These are phyloP conservation scores for Tetragonula clypearis DNA, from an alignment of 1,140 invertebrate species.

Conservation along the genomic window DNA sequence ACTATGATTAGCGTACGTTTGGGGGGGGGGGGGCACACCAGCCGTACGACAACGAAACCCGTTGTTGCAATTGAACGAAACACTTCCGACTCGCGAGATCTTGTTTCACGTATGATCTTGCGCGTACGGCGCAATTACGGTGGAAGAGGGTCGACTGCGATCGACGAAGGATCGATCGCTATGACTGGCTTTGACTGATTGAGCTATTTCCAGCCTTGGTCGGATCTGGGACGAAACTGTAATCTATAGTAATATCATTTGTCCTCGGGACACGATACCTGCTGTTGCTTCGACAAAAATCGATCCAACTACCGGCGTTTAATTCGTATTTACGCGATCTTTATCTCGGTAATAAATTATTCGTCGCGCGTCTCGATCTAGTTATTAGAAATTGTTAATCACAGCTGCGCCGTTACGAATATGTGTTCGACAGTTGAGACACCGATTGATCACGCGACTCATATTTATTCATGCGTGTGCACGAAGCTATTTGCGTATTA, in stretches of 20 bases:
- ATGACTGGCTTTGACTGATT: background rate
- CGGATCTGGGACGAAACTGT: background rate
- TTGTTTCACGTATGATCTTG: background rate
- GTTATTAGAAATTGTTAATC: too few relatives aligned
- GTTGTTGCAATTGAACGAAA: background rate
- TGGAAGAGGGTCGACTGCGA: background rate
- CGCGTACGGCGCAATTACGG: background rate
- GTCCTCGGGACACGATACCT: background rate
- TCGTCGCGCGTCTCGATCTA: background rate
- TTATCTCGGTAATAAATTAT: background rate
- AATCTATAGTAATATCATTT: conserved; percentile 1
- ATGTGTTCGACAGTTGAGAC: background rate
- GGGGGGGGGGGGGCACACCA: background rate
- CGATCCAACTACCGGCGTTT: background rate
- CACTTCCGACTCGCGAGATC: background rate
- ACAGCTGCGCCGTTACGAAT: background rate
- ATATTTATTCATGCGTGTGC: background rate
- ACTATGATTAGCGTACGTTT: background rate
- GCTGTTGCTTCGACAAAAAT: background rate
- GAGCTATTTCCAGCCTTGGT: background rate
- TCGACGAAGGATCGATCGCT: background rate
- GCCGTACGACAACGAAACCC: background rate
- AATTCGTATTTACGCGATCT: background rate
- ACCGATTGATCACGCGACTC: background rate
- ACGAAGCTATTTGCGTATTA: background rate